phyloP scores from a whole-genome alignment of 1,140 invertebrate genomes.

The Yoshiicerus persimilis region DNA sequence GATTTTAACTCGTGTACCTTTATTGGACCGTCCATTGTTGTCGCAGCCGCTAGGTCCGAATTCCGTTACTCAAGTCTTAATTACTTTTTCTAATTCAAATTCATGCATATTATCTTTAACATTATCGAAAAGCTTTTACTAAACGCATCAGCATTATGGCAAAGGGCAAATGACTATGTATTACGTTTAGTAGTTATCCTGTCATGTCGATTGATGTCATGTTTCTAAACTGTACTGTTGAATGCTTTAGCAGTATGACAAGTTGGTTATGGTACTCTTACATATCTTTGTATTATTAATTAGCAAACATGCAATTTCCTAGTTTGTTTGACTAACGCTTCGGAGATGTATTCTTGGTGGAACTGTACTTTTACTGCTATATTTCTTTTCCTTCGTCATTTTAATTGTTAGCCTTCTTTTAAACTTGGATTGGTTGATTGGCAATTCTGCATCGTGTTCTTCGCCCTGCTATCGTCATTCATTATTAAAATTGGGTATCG shows the following conservation, averaged over 20 bases:
- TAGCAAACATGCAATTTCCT: not conserved
- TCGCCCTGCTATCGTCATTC: not conserved
- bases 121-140: not conserved
- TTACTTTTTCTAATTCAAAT: not conserved
- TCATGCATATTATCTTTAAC: not conserved
- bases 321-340: not conserved
- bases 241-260: not conserved
- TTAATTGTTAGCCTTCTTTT: slow-evolving; percentile 13
- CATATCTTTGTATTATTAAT: not conserved
- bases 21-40: slow-evolving; percentile 35
- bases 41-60: slow-evolving; percentile 46
- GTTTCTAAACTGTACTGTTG: too few relatives aligned
- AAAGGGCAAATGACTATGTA: too few relatives aligned
- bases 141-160: too few relatives aligned
- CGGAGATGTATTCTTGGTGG: not conserved
- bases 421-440: slow-evolving; percentile 29
- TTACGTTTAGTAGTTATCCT: too few relatives aligned
- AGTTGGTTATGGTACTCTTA: not conserved
- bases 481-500: slow-evolving; percentile 22
- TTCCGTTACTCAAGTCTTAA: not conserved
- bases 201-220: too few relatives aligned
- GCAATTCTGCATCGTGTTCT: slow-evolving; percentile 13
- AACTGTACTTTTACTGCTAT: not conserved
- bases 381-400: not conserved
- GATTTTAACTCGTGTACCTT: slow-evolving; percentile 49